Evolutionary conservation across 2,888 invertebrate genomes (phyloP), one percentile per base, ranked within the genome.

Genomic region (Papilio gigon): DNA sequence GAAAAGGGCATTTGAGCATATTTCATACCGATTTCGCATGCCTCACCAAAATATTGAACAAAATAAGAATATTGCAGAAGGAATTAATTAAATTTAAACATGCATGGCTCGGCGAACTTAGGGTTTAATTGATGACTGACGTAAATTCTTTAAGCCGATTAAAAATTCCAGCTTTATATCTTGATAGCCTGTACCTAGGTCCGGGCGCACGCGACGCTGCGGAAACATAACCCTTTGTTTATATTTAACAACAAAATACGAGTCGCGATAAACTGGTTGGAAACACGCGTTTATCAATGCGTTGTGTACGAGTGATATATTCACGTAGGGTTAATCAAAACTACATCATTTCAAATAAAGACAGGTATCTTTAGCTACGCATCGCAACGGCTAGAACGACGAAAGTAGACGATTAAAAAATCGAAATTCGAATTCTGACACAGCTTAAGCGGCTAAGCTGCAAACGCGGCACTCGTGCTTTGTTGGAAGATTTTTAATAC

Each of bases 121-220:
- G 14, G 37, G 4, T 47, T 30, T 63, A 68, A 68, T 68, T 68
- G 68, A 68, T 63, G 68, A 68, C 68, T 42, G 42, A 33, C 63
- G 25, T 40, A 47, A 58, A 58, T 59, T 25, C 68, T 47, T 25
- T 27, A 22, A 59, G 63, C 68, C 68, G 68, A 68, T 68, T 68
- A 68, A 68, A 66, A 63, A 68, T 68, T 68, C 68, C 63, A 63
- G 30, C 63, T 33, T 47, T 59, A 27, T 37, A 68, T 68, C 64
- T 47, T 64, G 68, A 64, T 68, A 64, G 58, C 68, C 40, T 64
- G 42, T 56, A 17, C 68, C 59, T 59, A 68, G 68, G 68, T 50
- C 35, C 58, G 25, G 33, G n/a, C 56, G 68, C 68, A 68, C 68
- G 68, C 68, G 40, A 68, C 37, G 12, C 59, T 5, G 35, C 67